Conservation (phyloP, 2,888 invertebrate species). For the Orchesellides sinensis region DNA sequence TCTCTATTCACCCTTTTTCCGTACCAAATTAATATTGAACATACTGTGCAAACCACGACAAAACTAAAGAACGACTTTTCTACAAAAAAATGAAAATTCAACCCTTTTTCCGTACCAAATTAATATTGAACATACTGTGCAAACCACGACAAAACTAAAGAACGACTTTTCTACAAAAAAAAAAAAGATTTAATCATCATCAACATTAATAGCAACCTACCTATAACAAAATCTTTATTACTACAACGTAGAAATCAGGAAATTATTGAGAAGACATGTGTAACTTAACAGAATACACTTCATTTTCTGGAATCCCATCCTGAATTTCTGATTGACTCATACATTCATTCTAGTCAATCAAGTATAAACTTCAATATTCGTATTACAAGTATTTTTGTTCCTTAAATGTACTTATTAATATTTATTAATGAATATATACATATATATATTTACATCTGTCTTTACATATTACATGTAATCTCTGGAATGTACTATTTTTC, state of each 20-base stretch:
- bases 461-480: constrained; percentile 28
- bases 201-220: neutral
- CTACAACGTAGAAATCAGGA: too few species aligned
- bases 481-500: constrained; percentile 62
- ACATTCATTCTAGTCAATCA: neutral
- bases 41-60: constrained; percentile 13
- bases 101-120: constrained; percentile 36
- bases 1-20: constrained; percentile 27
- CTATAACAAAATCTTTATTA: neutral
- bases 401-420: constrained; percentile 16
- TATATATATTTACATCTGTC: constrained; percentile 23
- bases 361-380: constrained; percentile 36
- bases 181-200: neutral
- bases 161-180: neutral
- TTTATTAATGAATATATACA: constrained; percentile 10
- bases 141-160: neutral
- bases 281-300: too few species aligned
- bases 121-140: constrained; percentile 5
- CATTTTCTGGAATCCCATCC: too few species aligned
- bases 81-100: constrained; percentile 1
- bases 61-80: neutral
- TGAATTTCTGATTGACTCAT: too few species aligned
- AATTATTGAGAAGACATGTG: too few species aligned
- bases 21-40: constrained; percentile 23
- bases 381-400: constrained; percentile 31